Evolutionary conservation across 92 coral and sea anemone species (phyloP), one percentile per base, ranked within the genome.

Genomic region (Porites rus): DNA sequence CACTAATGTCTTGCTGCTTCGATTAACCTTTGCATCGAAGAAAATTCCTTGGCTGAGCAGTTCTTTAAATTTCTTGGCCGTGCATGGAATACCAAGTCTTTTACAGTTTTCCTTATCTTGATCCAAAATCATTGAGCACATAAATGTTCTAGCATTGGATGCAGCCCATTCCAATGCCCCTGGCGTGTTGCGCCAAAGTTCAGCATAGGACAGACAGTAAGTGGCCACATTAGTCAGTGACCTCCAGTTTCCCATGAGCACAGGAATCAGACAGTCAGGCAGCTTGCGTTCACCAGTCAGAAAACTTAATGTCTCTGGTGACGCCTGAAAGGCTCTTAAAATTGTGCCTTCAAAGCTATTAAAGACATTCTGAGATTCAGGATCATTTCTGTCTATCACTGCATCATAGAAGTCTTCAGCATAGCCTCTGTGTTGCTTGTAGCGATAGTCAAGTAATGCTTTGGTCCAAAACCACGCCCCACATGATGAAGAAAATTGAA

Each of bases 141-240:
- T 75, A 43, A 85, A 83, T 16, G 96, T 93, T 14, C 85, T 91
- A 69, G 88, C 91, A 61, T 93, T 93, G 11, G 7, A 76, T 1
- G 90, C 87, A 28, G 94, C 96, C 96, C 96, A 93, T 77, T 90
- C 92, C 6, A 93, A 74, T 1, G 96, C 96, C 24, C 94, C 96
- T 31, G 94, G 96, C 10, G 94, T 93, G 61, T 67, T 76, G 50
- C 65, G 79, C 96, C 96, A 93, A 17, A 93, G 90, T 75, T 93
- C 94, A 62, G 87, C 89, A 79, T 90, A 90, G 67, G 94, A 90
- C 63, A 87, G 66, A 61, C 96, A 93, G 71, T 93, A 93, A 21
- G 77, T 88, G 69, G 78, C 96, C 12, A 77, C 84, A 84, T 93
- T 93, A 60, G 91, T 83, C 79, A 93, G 69, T 25, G 96, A 90